A percentile compares a stretch with the other conserved stretches of the same genome.
phyloP scores from a whole-genome alignment of 2,113 vertebrate species.

The Gulo gulo region DNA sequence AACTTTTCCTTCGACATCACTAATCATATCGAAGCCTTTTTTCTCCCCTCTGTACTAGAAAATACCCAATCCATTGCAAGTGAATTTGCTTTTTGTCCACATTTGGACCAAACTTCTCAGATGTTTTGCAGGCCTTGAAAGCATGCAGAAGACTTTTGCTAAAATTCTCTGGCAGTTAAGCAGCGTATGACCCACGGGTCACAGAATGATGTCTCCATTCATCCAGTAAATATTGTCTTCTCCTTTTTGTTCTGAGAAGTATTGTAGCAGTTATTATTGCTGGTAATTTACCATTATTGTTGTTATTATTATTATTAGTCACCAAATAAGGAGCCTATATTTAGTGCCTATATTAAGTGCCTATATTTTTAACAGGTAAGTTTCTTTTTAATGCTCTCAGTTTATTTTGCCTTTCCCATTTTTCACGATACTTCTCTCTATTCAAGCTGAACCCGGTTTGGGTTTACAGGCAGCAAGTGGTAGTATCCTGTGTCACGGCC shows the following conservation, averaged over 20 bases:
- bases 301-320: neutral
- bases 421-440: neutral
- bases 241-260: neutral
- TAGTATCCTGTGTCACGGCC: neutral
- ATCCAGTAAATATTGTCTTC: neutral
- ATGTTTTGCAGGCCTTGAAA: neutral
- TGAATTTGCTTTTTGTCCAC: neutral
- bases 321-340: neutral
- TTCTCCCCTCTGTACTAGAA: neutral
- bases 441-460: neutral
- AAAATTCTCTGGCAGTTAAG: neutral
- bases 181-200: neutral
- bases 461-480: neutral
- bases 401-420: neutral
- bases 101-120: neutral
- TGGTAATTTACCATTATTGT: neutral
- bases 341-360: too few relatives aligned
- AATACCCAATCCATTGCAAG: neutral
- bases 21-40: neutral
- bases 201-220: neutral
- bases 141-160: neutral
- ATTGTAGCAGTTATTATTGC: neutral
- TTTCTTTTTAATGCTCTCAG: neutral
- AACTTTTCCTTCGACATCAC: neutral
- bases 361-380: neutral